Percentiles rank a stretch among this genome's conserved stretches.
These are phyloP conservation scores for Enteromius trimaculatus DNA, from an alignment of 2,797 vertebrate genomes.

Conservation along the genomic window DNA sequence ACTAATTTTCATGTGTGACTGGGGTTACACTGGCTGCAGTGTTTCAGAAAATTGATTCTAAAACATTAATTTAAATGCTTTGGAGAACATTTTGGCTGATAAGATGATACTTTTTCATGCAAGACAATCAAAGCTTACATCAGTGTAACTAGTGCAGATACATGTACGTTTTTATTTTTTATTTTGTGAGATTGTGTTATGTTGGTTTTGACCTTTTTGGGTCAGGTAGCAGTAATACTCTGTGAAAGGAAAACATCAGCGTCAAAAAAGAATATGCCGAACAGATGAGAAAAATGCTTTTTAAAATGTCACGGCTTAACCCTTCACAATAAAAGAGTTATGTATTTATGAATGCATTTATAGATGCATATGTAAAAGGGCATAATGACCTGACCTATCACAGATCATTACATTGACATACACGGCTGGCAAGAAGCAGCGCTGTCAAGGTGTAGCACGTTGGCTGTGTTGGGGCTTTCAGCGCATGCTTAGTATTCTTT, in stretches of 20 bases:
- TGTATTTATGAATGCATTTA: conserved; percentile 28
- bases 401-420: conserved; percentile 35
- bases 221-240: conserved; percentile 32
- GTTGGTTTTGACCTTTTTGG: conserved; percentile 27
- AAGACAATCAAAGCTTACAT: not conserved
- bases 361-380: conserved; percentile 41
- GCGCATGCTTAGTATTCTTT: conserved; percentile 36
- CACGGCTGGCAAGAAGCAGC: conserved; percentile 11
- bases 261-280: conserved; percentile 46
- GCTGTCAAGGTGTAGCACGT: conserved; percentile 4
- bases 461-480: conserved; percentile 22
- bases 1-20: not conserved
- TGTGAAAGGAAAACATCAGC: conserved; percentile 19
- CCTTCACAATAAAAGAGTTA: conserved; percentile 20
- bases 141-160: not conserved
- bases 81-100: not conserved
- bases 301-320: conserved; percentile 36
- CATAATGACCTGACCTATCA: conserved; percentile 42
- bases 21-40: not conserved
- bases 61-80: not conserved
- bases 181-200: not conserved
- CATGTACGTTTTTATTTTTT: not conserved
- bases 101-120: not conserved
- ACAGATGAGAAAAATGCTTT: conserved; percentile 48
- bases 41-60: not conserved